Base-by-base conservation (phyloP, 2,888 invertebrate species). In the Epinotia brunnichana region DNA sequence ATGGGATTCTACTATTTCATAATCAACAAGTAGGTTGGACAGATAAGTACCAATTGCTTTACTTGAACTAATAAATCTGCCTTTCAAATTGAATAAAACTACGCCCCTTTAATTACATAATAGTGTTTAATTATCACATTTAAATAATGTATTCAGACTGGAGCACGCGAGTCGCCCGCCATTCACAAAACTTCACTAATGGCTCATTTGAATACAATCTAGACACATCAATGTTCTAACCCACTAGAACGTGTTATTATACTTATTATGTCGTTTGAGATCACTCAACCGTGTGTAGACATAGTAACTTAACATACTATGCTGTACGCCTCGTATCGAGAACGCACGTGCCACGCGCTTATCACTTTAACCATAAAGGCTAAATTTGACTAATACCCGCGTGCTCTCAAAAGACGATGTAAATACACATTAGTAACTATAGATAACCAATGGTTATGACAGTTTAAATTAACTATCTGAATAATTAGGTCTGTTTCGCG, bases 191-290 rank as follows among this genome's bases (percentile, higher is more conserved):
- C 83, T 84, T 85, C 80, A 81, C 85, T 75, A 85, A 84, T 85
- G 82, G 83, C 84, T 87, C 81, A 88, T 90, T 89, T 88, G 85
- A 88, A 89, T 89, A 88, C 87, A 89, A 89, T 89, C 84, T 84
- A 82, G 82, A 81, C 82, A 78, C 73, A 57, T 73, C 73, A 73
- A 57, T 63, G 72, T 62, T 54, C 66, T 71, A 67, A 51, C 62
- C 51, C 56, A 63, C 73, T 69, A 73, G 73, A 73, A 63, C 73
- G 61, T 69, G 62, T 69, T 69, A 73, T 82, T 81, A 79, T 81
- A 75, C 80, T 69, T 69, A 73, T 82, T 81, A 79, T 81, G 76
- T 81, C 77, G 74, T 74, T 67, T 53, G 62, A 71, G 74, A 74
- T 76, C 72, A 72, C 68, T 67, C 76, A 74, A 76, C 74, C 70